Evolutionary conservation across 2,797 vertebrate genomes (phyloP).

Genomic region (Pseudomugil tenellus): DNA sequence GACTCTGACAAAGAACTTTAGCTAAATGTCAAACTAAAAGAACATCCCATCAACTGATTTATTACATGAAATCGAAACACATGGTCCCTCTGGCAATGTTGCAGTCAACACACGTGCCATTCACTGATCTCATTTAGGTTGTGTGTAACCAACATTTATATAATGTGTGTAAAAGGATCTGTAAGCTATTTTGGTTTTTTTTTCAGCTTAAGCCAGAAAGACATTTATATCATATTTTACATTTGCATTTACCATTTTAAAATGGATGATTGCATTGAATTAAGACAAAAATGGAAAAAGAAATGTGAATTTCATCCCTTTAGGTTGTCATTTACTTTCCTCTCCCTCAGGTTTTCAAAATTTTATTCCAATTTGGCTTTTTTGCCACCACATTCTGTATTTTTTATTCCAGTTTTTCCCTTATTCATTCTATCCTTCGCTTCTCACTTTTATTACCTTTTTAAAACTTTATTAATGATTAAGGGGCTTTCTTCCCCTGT

Average conservation of each 20-base stretch:
- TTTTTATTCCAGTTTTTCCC: not conserved
- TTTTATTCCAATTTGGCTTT: not conserved
- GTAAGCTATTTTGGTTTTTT: not conserved
- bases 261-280: not conserved
- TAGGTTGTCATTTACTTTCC: not conserved
- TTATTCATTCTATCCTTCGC: not conserved
- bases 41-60: too few species aligned
- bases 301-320: not conserved
- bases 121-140: not conserved
- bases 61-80: too few species aligned
- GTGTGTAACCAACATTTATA: not conserved
- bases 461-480: not conserved
- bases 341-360: not conserved
- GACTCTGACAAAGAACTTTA: too few species aligned
- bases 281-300: not conserved
- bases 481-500: slow-evolving; percentile 8
- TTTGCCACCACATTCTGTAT: not conserved
- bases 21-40: too few species aligned
- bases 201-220: not conserved
- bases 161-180: not conserved
- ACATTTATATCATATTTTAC: not conserved
- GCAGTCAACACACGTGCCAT: not conserved
- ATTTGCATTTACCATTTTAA: not conserved
- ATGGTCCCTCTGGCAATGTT: not conserved
- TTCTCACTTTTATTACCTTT: not conserved